These are phyloP conservation scores for Thaumatotibia leucotreta DNA, from an alignment of 1,140 invertebrate genomes.

Conservation along the genomic window DNA sequence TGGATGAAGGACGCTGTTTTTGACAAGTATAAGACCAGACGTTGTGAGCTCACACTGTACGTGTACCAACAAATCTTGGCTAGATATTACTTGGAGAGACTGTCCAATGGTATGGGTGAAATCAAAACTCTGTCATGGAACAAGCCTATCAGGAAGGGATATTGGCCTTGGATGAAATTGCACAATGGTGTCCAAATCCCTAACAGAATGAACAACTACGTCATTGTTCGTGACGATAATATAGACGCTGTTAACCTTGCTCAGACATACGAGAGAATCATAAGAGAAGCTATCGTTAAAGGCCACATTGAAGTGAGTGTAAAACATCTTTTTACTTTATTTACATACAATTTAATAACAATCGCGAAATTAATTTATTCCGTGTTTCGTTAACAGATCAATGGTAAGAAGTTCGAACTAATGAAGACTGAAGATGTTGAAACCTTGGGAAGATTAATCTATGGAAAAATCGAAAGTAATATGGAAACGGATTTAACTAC, in stretches of 20 bases:
- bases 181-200: constrained; percentile 81
- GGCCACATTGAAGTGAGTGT: constrained; percentile 77
- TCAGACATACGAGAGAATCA: constrained; percentile 77
- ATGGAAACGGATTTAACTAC: constrained; percentile 43
- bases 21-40: constrained; percentile 74
- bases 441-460: constrained; percentile 54
- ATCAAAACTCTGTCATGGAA: constrained; percentile 73
- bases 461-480: constrained; percentile 53
- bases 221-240: constrained; percentile 71
- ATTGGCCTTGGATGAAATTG: constrained; percentile 78
- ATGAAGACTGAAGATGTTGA: constrained; percentile 55
- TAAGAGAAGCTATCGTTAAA: constrained; percentile 80
- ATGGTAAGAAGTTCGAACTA: constrained; percentile 49
- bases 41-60: constrained; percentile 79
- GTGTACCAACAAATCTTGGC: constrained; percentile 79
- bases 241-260: constrained; percentile 72
- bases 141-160: constrained; percentile 77
- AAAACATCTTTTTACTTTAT: constrained; percentile 15
- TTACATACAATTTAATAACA: neutral
- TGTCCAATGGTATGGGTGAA: constrained; percentile 78
- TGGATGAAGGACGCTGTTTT: constrained; percentile 78
- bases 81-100: constrained; percentile 82
- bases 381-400: constrained; percentile 35
- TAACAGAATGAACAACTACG: constrained; percentile 77
- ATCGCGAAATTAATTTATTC: neutral